Conservation (phyloP, 2,113 vertebrate species). For the Lophotis ruficrista region DNA sequence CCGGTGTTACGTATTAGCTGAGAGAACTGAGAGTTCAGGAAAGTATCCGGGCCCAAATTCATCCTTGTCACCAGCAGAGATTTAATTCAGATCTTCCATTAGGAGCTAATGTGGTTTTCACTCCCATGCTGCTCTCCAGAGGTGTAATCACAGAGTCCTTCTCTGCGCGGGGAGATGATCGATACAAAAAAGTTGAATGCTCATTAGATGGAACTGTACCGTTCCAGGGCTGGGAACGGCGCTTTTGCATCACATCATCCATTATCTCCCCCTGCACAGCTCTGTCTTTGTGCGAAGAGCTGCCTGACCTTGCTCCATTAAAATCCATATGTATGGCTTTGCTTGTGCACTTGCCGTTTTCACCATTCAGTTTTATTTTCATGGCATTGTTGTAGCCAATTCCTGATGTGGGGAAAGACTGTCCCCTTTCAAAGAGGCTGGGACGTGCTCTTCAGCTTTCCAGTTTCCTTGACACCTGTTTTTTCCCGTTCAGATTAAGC, state of each 20-base stretch:
- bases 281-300: not conserved
- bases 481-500: constrained; percentile 18
- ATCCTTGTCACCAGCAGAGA: not conserved
- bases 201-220: not conserved
- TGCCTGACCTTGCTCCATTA: not conserved
- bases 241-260: not conserved
- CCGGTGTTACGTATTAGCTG: not conserved
- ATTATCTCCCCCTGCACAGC: not conserved
- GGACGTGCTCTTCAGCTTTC: not conserved
- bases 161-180: not conserved
- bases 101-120: not conserved
- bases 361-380: not conserved
- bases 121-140: not conserved
- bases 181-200: constrained; percentile 10
- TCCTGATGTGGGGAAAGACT: not conserved
- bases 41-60: not conserved
- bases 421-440: not conserved
- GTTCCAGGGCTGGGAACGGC: not conserved
- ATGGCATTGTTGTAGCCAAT: not conserved
- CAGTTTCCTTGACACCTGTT: not conserved
- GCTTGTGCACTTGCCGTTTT: not conserved
- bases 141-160: not conserved
- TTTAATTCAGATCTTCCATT: constrained; percentile 10
- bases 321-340: not conserved
- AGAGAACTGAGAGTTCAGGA: not conserved